Base-by-base conservation (phyloP, 2,888 invertebrate species). In the Prosopocoilus inquinatus region DNA sequence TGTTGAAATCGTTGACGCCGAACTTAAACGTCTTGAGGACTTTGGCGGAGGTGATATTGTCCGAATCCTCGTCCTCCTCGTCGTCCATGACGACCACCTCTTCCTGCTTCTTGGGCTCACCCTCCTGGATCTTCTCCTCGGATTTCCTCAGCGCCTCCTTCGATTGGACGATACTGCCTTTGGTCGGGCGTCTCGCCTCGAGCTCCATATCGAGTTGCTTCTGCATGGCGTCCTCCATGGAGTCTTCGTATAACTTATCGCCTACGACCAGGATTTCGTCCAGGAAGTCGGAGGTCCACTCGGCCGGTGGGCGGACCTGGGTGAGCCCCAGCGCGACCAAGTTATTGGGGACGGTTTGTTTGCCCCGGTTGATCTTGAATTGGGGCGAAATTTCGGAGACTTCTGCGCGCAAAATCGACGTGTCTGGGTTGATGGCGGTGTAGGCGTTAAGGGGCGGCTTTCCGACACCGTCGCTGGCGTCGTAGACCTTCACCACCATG, bases 371-470 rank as follows among this genome's bases (percentile, higher is more conserved):
- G 11, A 70, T 57, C 45, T 70, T 70, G 59, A 60, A 64, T n/a
- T 52, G 34, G 1, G 44, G 53, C 47, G 61, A 60, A 7, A 66
- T 66, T 56, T 73, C 68, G 53, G 70, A 72, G 8, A 60, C 59
- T 5, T 60, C 64, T 1, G 75, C 67, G 5, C 73, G 57, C 34
- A 79, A 55, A 4, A 79, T 78, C 2, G 79, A 81, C 0, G 74
- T 70, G 28, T 67, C 70, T 0, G 75, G 74, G 4, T 71, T 70
- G 3, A 80, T 52, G 13, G 67, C 71, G 1, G 61, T 67, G 64
- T 77, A 83, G 54, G 76, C 67, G 38, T 76, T 69, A 3, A 81
- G 53, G 1, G 80, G 77, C 0, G 80, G 79, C 50, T 72, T 67
- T 0, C 74, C 59, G n/a, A 69, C 68, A 7, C 64, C 70, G 4